These are phyloP conservation scores for Bembecia ichneumoniformis DNA, from an alignment of 2,888 invertebrate species.

Conservation along the genomic window DNA sequence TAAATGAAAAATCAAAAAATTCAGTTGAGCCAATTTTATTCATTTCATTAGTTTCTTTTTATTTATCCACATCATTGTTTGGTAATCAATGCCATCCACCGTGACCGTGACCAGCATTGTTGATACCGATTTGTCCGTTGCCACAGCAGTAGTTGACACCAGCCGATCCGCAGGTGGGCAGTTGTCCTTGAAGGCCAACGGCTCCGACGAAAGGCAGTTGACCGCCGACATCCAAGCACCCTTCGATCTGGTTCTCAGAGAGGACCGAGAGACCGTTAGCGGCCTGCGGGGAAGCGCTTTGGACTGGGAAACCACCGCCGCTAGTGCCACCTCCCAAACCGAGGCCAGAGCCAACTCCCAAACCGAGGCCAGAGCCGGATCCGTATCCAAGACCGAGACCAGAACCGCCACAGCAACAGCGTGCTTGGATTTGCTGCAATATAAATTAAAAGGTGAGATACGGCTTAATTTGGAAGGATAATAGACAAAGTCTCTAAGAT, in stretches of 20 bases:
- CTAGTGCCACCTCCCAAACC: conserved; percentile 15
- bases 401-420: neutral
- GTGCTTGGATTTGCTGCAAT: neutral
- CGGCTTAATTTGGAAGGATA: neutral
- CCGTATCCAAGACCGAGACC: neutral
- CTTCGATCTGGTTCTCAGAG: conserved; percentile 29
- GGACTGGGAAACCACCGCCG: conserved; percentile 24
- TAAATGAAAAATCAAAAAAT: too few relatives aligned
- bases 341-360: conserved; percentile 2
- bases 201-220: conserved; percentile 35
- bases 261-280: conserved; percentile 28
- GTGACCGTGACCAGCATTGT: neutral
- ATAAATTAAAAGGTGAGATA: neutral
- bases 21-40: too few relatives aligned
- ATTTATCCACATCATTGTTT: neutral
- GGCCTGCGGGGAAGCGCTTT: conserved; percentile 26
- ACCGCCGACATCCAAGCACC: conserved; percentile 24
- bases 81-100: neutral
- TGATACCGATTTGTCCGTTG: conserved; percentile 19
- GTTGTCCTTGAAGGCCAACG: conserved; percentile 23
- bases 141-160: conserved; percentile 23
- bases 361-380: conserved; percentile 3
- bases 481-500: neutral
- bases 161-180: conserved; percentile 26
- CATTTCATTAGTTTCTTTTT: too few relatives aligned